Conservation (phyloP, 2,113 vertebrate genomes). For the Rhombomys opimus region DNA sequence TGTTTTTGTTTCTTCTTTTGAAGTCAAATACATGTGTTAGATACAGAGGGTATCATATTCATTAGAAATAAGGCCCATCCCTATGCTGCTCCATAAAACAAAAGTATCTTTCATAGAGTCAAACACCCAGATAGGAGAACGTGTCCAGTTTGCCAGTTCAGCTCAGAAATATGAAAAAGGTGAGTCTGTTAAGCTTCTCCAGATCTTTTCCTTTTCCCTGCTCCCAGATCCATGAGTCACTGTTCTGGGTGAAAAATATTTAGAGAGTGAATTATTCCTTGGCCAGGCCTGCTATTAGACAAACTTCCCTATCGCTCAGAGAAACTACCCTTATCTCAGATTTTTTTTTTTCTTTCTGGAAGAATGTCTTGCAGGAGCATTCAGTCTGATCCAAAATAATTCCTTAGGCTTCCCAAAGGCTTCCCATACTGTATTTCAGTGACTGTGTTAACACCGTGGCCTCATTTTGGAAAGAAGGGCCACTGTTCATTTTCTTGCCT, state of each 20-base stretch:
- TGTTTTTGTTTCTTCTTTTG: neutral
- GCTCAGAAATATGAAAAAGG: conserved; percentile 50
- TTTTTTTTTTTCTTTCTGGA: conserved; percentile 21
- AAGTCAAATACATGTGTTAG: neutral
- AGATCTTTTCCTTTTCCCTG: conserved; percentile 48
- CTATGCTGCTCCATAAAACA: neutral
- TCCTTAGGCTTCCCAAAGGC: neutral
- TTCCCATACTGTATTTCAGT: neutral
- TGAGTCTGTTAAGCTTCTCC: conserved; percentile 55
- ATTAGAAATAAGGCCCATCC: neutral
- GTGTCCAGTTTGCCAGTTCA: conserved; percentile 29
- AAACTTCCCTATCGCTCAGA: conserved; percentile 9
- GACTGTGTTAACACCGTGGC: neutral
- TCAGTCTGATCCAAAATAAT: conserved; percentile 63
- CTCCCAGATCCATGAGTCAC: conserved; percentile 68
- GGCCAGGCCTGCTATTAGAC: conserved; percentile 38
- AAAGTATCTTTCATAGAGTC: conserved; percentile 51
- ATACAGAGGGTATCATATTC: neutral
- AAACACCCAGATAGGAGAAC: conserved; percentile 59
- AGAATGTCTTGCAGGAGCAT: conserved; percentile 26
- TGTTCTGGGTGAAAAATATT: conserved; percentile 65
- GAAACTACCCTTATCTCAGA: conserved; percentile 55
- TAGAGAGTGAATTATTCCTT: conserved; percentile 50
- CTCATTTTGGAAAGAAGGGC: conserved; percentile 16
- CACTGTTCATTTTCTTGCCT: conserved; percentile 30